Conservation (phyloP, 2,113 vertebrate species). For the Barnardius zonarius region DNA sequence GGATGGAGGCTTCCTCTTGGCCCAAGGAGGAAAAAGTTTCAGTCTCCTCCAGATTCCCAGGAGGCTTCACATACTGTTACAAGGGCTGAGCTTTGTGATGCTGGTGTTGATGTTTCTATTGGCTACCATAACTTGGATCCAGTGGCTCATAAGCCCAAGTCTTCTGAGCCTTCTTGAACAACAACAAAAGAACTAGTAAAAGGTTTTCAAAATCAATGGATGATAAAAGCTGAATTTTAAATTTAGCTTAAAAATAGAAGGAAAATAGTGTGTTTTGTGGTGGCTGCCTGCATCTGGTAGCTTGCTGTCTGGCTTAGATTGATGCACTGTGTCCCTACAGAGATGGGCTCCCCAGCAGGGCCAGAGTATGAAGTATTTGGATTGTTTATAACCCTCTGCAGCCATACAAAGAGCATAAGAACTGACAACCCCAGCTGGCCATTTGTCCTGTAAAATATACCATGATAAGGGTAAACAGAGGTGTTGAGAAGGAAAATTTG, state of each 20-base stretch:
- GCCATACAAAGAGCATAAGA: neutral
- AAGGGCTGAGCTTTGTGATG: neutral
- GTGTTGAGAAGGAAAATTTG: neutral
- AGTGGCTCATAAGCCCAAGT: neutral
- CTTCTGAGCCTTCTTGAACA: neutral
- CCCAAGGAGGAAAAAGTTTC: neutral
- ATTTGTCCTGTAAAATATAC: neutral
- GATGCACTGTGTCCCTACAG: neutral
- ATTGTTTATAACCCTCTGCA: neutral
- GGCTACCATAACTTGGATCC: neutral
- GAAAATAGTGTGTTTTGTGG: neutral
- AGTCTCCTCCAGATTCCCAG: neutral
- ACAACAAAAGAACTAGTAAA: neutral
- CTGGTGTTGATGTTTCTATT: neutral
- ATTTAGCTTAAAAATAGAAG: neutral
- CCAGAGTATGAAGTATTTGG: accelerated
- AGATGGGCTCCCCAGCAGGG: neutral
- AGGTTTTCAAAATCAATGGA: neutral
- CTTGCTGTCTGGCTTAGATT: neutral
- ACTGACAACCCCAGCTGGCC: neutral
- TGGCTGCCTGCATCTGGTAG: neutral
- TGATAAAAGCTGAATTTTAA: neutral
- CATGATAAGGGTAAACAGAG: neutral
- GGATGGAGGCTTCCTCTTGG: neutral
- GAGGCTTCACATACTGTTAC: neutral